Evolutionary conservation across 1,140 invertebrate genomes (phyloP).

Genomic region (Dreissena rostriformis): DNA sequence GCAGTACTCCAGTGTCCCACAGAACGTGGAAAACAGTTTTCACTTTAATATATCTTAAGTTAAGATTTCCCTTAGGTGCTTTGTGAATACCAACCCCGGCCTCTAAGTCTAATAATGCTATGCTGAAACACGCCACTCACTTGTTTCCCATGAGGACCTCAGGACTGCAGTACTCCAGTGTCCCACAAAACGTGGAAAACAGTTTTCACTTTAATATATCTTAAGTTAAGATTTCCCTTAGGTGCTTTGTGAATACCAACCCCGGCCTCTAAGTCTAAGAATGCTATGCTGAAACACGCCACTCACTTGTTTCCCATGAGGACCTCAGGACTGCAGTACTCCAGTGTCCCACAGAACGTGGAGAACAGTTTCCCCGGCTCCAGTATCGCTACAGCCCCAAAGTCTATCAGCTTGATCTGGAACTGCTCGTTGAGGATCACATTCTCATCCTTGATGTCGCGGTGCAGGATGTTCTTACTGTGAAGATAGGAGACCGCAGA

Average conservation of each 20-base stretch:
- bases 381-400: constrained; percentile 87
- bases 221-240: no score
- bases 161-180: constrained; percentile 90
- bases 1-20: constrained; percentile 90
- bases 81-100: no score
- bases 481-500: constrained; percentile 88
- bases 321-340: constrained; percentile 91
- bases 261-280: no score
- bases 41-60: no score
- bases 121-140: constrained; percentile 78
- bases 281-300: not conserved
- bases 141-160: constrained; percentile 89
- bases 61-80: no score
- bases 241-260: no score
- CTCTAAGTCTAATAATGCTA: no score
- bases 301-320: constrained; percentile 87
- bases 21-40: constrained; percentile 88
- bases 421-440: constrained; percentile 89
- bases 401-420: constrained; percentile 90
- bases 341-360: constrained; percentile 90
- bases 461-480: constrained; percentile 86
- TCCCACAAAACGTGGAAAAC: constrained; percentile 90
- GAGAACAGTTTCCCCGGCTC: constrained; percentile 86
- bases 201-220: no score
- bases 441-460: constrained; percentile 91